Conservation (phyloP, 2,888 invertebrate genomes). For the Heliconius sara region DNA sequence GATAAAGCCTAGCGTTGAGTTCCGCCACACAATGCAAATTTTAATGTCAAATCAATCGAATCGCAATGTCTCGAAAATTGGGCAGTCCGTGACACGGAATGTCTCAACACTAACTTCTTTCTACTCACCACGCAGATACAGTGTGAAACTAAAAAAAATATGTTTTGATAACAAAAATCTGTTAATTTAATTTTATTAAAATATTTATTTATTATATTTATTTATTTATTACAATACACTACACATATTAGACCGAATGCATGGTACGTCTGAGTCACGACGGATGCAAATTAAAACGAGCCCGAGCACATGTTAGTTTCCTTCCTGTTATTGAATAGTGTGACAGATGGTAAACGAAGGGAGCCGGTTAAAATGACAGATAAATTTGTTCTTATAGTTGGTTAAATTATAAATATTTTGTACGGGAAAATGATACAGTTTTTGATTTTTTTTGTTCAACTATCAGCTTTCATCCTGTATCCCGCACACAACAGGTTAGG, state of each 20-base stretch:
- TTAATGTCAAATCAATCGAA: neutral
- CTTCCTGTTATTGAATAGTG: constrained; percentile 41
- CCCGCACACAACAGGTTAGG: too few species aligned
- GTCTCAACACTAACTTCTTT: neutral
- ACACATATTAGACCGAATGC: constrained; percentile 4
- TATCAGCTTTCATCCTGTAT: too few species aligned
- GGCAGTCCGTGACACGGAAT: neutral
- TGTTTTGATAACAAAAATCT: neutral
- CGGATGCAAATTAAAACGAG: constrained; percentile 37
- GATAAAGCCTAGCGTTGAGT: neutral
- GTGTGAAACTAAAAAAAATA: too few species aligned
- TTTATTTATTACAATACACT: too few species aligned
- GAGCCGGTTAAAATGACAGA: constrained; percentile 35
- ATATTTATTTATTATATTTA: neutral
- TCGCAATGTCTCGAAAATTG: neutral
- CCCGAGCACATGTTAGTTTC: constrained; percentile 34
- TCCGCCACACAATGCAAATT: neutral
- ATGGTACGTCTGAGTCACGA: constrained; percentile 30
- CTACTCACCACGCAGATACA: neutral
- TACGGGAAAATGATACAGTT: neutral
- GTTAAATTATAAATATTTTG: constrained; percentile 16
- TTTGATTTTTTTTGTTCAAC: neutral
- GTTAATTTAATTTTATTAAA: neutral
- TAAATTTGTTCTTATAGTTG: constrained; percentile 24
- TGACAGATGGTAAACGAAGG: constrained; percentile 38